Conservation (phyloP, 2,113 vertebrate genomes). For the Hippolais icterina region DNA sequence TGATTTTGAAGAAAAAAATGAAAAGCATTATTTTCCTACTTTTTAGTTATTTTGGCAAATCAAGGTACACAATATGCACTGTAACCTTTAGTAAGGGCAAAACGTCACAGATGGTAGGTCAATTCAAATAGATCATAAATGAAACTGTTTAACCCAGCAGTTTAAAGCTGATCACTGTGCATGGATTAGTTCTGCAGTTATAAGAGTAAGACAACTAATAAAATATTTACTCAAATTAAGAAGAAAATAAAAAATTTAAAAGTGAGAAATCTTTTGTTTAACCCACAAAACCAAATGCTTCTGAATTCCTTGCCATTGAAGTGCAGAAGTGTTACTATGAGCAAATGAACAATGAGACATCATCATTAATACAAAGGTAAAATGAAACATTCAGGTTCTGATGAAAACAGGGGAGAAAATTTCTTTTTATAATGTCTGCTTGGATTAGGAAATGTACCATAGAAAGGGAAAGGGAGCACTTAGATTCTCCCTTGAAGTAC, state of each 20-base stretch:
- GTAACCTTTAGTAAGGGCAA: not conserved
- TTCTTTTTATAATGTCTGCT: not conserved
- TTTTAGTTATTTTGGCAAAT: not conserved
- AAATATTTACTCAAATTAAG: not conserved
- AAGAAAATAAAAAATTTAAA: not conserved
- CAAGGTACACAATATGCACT: not conserved
- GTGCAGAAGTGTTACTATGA: not conserved
- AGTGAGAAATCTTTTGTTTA: not conserved
- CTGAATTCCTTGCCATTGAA: not conserved
- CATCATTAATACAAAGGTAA: not conserved
- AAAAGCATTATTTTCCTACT: not conserved
- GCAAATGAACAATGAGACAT: not conserved
- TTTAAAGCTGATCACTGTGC: not conserved
- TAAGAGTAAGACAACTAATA: not conserved
- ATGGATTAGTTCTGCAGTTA: not conserved
- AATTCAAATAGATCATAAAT: not conserved
- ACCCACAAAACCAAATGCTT: not conserved
- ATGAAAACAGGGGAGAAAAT: not conserved
- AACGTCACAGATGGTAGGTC: not conserved
- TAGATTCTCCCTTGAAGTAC: not conserved
- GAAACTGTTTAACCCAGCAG: rapidly evolving
- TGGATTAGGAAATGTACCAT: not conserved
- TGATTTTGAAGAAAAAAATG: not conserved
- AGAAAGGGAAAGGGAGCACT: not conserved
- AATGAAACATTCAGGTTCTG: not conserved